Percentiles rank a stretch among this genome's conserved stretches.
Conservation (phyloP, 2,888 invertebrate species). For the Mayetiola destructor region DNA sequence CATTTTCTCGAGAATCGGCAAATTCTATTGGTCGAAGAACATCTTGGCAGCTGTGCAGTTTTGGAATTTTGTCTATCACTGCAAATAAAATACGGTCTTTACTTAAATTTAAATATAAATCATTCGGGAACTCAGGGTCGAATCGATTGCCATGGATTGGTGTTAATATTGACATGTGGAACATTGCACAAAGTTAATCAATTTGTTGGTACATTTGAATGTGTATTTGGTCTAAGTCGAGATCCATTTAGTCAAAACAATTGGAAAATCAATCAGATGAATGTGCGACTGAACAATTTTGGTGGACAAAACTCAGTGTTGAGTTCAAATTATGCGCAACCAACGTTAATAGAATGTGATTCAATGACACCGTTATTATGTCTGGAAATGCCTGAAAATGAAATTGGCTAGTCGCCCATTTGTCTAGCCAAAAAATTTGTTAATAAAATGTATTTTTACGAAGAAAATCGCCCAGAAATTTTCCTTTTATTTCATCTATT, state of each 20-base stretch:
- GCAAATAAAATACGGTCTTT: conserved; percentile 35
- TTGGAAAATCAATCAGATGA: conserved; percentile 50
- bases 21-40: conserved; percentile 24
- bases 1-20: conserved; percentile 23
- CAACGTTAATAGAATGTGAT: not conserved
- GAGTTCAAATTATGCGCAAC: not conserved
- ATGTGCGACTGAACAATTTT: conserved; percentile 34
- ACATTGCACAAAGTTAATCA: conserved; percentile 41
- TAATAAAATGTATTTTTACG: too few relatives aligned
- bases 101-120: conserved; percentile 46
- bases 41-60: conserved; percentile 24
- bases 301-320: not conserved
- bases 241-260: conserved; percentile 48
- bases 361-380: not conserved
- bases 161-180: conserved; percentile 46
- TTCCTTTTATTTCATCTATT: too few relatives aligned
- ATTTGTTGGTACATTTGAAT: conserved; percentile 49
- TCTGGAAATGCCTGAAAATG: not conserved
- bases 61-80: conserved; percentile 30
- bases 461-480: too few relatives aligned
- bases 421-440: too few relatives aligned
- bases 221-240: conserved; percentile 45
- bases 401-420: too few relatives aligned
- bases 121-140: conserved; percentile 42
- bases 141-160: conserved; percentile 46